Evolutionary conservation across 2,113 vertebrate genomes (phyloP), one percentile per base, ranked within the genome.

Genomic region (Cettia cetti): DNA sequence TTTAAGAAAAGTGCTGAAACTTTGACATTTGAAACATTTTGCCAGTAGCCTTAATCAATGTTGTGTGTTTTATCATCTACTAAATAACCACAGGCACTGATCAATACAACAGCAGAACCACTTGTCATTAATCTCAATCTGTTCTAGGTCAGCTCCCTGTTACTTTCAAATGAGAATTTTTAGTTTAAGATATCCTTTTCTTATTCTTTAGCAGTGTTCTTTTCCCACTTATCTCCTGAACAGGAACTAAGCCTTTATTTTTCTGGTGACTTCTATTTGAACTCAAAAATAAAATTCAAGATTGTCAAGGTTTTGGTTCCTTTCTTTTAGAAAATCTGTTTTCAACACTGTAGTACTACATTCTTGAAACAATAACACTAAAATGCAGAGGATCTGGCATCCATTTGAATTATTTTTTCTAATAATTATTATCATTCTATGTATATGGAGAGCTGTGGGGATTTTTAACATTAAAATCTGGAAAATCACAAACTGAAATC

Each of bases 81-180:
- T 90, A 82, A 95, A 90, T 42, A 86, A 42, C 78, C 56, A 77
- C 90, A 77, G 54, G 70, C 70, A 88, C 22, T 82, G 47, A 82
- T 96, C 93, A 83, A 91, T 96, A 92, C 40, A 63, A 10, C 7
- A 82, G 27, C 85, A 90, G 50, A 90, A 44, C 52, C 21, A 31
- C 50, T 80, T 13, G 1, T 65, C 66, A 82, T 95, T 92, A 94
- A 91, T 95, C 91, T 95, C 78, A 95, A 80, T 91, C 63, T 90
- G 35, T 82, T 72, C 45, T 66, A 65, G n/a, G 61, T 82, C 78
- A 92, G 63, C 33, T 65, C 47, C 18, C 24, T 85, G 15, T 61
- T 78, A 74, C 27, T 22, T 91, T 87, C 39, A 44, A 47, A 27
- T n/a, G 39, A 35, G 33, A 91, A 42, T 77, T 69, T 92, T 60